Conservation (phyloP, 1,140 invertebrate species). For the Rhyzopertha dominica region DNA sequence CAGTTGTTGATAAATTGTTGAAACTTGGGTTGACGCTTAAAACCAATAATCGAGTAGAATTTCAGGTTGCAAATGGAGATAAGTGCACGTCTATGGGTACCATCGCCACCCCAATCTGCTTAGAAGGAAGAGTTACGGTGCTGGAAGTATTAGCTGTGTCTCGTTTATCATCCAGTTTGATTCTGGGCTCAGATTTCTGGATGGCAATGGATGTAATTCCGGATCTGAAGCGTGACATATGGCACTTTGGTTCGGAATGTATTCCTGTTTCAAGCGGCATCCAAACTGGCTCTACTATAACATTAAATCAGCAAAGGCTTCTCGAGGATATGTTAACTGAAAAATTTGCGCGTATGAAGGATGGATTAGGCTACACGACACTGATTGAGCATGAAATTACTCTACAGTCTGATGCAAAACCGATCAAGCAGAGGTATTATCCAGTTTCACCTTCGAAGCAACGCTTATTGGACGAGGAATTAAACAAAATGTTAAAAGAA, state of each 20-base stretch:
- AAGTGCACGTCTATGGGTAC: constrained; percentile 6
- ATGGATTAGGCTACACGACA: constrained; percentile 12
- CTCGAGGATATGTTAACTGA: too few relatives aligned
- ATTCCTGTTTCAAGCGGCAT: too few relatives aligned
- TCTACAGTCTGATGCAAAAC: constrained; percentile 14
- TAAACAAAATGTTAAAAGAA: too few relatives aligned
- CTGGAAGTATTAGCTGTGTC: constrained; percentile 10
- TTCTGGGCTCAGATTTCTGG: constrained; percentile 21
- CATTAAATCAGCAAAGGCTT: too few relatives aligned
- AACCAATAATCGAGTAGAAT: too few relatives aligned
- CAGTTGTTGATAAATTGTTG: not conserved
- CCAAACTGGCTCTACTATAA: too few relatives aligned
- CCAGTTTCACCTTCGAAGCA: constrained; percentile 29
- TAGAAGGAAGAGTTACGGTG: constrained; percentile 7
- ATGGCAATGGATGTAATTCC: constrained; percentile 16
- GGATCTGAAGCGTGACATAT: constrained; percentile 11
- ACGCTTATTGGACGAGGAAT: too few relatives aligned
- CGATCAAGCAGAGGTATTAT: constrained; percentile 35
- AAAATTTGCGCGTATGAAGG: constrained; percentile 4
- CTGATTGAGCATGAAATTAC: constrained; percentile 34
- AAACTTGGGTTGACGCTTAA: too few relatives aligned
- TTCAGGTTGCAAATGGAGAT: constrained; percentile 18
- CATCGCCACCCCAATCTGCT: constrained; percentile 3
- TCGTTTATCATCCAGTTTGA: constrained; percentile 6
- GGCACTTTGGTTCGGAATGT: constrained; percentile 6